Evolutionary conservation across 2,113 vertebrate genomes (phyloP), one percentile per base, ranked within the genome.

Genomic region (Azemiops feae): DNA sequence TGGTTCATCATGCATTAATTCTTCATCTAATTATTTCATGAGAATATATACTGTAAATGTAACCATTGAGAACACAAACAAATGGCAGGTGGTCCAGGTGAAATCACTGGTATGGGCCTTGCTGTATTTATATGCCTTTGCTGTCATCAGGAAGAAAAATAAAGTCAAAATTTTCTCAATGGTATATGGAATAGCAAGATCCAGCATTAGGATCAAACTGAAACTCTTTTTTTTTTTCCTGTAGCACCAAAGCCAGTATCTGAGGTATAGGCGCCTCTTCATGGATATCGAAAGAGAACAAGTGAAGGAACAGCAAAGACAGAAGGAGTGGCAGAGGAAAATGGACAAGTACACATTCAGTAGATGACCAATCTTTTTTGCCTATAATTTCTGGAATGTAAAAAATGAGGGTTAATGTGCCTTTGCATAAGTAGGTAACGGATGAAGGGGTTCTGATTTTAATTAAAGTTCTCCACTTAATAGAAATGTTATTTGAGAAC

Each of bases 221-320:
- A 5, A 55, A 0, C 12, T 45, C 3, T 91, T 11, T 16, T 92
- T 93, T 10, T 50, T 50, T 47, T 16, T 86, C 45, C 93, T 14
- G 2, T 93, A 99, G 99, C 98, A 96, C 27, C 98, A 98, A 97
- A 97, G 95, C 47, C 98, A 98, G 88, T 98, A 98, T 94, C 97
- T 99, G 96, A 97, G 96, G 95, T 96, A 97, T 92, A 98, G 98
- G 8, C 98, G 98, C 34, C 97, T 98, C 87, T 98, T 98, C 96
- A 99, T 99, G 99, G 98, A 94, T 88, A 86, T 97, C 0, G 99
- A 99, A 95, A 97, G 99, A 60, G 97, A 99, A 94, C 98, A 97
- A 43, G 99, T 98, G 60, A 98, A 98, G 96, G 98, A 99, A 25
- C 98, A 96, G 92, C 96, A 96, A 74, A 97, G 96, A 87, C 97